phyloP scores from a whole-genome alignment of 2,888 invertebrate genomes.

The Drosophila lacicola region DNA sequence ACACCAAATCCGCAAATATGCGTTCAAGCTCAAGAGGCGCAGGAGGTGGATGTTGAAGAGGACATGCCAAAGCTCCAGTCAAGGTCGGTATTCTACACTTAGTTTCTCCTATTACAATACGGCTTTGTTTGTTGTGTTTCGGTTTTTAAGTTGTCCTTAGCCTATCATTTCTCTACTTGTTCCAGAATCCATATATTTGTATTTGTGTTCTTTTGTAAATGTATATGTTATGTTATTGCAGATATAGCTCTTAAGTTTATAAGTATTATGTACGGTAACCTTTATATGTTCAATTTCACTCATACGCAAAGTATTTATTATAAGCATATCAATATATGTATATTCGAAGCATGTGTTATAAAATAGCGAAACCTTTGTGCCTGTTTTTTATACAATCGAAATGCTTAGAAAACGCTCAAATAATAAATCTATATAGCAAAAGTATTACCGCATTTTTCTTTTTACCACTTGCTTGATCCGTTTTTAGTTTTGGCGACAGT shows the following conservation, averaged over 20 bases:
- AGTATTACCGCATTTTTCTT: slow-evolving; percentile 29
- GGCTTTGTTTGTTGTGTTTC: slow-evolving; percentile 34
- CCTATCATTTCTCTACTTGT: slow-evolving; percentile 2
- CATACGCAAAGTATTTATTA: slow-evolving; percentile 29
- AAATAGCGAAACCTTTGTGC: slow-evolving; percentile 44
- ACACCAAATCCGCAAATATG: slow-evolving; percentile 87
- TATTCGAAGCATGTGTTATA: slow-evolving; percentile 38
- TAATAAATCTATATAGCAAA: slow-evolving; percentile 51
- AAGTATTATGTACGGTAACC: slow-evolving; percentile 38
- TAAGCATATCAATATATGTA: neutral
- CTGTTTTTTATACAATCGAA: slow-evolving; percentile 46
- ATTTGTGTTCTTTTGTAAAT: slow-evolving; percentile 40
- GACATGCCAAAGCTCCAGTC: slow-evolving; percentile 83
- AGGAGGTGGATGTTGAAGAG: slow-evolving; percentile 67
- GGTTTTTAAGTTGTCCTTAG: slow-evolving; percentile 54
- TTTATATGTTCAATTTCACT: slow-evolving; percentile 37
- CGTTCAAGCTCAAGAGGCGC: slow-evolving; percentile 72
- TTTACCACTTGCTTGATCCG: slow-evolving; percentile 18
- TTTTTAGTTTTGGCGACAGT: slow-evolving; percentile 62
- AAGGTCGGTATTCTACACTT: slow-evolving; percentile 83
- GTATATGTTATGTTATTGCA: slow-evolving; percentile 14
- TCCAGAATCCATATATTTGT: slow-evolving; percentile 10
- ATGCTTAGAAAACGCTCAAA: slow-evolving; percentile 48
- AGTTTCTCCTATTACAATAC: slow-evolving; percentile 32
- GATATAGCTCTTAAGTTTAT: slow-evolving; percentile 15